phyloP scores from a whole-genome alignment of 2,888 invertebrate genomes.

The Protodeltote pygarga region DNA sequence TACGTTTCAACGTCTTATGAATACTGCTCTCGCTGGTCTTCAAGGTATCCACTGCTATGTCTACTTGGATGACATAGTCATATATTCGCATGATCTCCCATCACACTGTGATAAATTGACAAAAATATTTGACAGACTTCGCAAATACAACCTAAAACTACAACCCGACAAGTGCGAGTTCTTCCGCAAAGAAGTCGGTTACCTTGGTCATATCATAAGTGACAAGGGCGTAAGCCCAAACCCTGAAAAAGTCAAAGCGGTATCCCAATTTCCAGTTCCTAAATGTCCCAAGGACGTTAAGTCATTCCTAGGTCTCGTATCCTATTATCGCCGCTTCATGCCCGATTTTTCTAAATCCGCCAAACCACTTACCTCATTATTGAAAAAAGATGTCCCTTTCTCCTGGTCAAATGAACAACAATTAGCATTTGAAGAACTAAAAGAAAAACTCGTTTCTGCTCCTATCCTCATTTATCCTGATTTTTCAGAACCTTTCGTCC shows the following conservation, averaged over 20 bases:
- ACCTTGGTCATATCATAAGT: slow-evolving; percentile 55
- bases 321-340: not conserved
- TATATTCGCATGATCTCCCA: too few relatives aligned
- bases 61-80: slow-evolving; percentile 9
- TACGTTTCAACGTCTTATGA: slow-evolving; percentile 35
- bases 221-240: slow-evolving; percentile 40
- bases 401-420: too few relatives aligned
- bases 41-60: slow-evolving; percentile 39
- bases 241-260: slow-evolving; percentile 6
- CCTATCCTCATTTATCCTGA: too few relatives aligned
- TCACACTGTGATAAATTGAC: too few relatives aligned
- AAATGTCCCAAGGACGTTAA: not conserved
- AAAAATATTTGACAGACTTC: slow-evolving; percentile 2
- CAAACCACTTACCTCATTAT: too few relatives aligned
- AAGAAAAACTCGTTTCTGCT: too few relatives aligned
- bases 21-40: slow-evolving; percentile 32
- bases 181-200: slow-evolving; percentile 41
- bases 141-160: slow-evolving; percentile 25
- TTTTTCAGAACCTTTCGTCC: too few relatives aligned
- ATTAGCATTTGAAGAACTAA: too few relatives aligned
- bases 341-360: too few relatives aligned
- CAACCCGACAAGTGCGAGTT: slow-evolving; percentile 40
- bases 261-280: not conserved
- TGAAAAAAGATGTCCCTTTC: too few relatives aligned
- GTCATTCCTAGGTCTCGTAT: not conserved